Base-by-base conservation (phyloP, 1,140 invertebrate species). In the Leptinotarsa undecemlineata region DNA sequence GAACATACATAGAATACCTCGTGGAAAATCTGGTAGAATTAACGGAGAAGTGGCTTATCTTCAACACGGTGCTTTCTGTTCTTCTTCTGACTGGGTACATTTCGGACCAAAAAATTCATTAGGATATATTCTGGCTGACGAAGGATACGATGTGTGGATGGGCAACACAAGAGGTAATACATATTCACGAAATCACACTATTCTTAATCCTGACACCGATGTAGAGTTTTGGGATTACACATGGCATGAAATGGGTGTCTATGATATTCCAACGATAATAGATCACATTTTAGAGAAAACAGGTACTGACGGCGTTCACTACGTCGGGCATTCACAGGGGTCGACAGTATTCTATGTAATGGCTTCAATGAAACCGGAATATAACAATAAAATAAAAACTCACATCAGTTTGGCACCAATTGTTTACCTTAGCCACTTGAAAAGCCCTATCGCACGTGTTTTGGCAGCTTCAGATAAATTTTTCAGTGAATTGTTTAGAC, bases 61-160 rank as follows among this genome's bases (percentile, higher is more conserved):
- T 3, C 91, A 92, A 83, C 93, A 95, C 79, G 93, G 93, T 8
- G 81, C 94, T 1, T 82, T 93, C 0, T 87, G 87, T 11, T 90
- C 89, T 75, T 90, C 92, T 0, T 88, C 90, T 1, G 89, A 90
- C 78, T 95, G 90, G 88, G 78, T 94, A 15, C 82, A 92, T 3
- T 85, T 88, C 42, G 89, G 90, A 42, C 90, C 90, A 8, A 83
- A 87, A 20, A 90, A 91, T 76, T 88, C 87, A 3, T 80, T 94
- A 5, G 92, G 81, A 14, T 93, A 90, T 79, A 84, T 91, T 47
- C 83, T 93, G 11, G 89, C 90, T 4, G 90, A 93, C 84, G 83
- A 84, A 73, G 92, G 92, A 26, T 95, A 90, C 76, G 93, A 95
- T 80, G 92, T 95, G 0, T 94, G 91, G 91, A 81, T 93, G 74